Conservation (phyloP, 2,888 invertebrate genomes). For the Trichacis sp. region DNA sequence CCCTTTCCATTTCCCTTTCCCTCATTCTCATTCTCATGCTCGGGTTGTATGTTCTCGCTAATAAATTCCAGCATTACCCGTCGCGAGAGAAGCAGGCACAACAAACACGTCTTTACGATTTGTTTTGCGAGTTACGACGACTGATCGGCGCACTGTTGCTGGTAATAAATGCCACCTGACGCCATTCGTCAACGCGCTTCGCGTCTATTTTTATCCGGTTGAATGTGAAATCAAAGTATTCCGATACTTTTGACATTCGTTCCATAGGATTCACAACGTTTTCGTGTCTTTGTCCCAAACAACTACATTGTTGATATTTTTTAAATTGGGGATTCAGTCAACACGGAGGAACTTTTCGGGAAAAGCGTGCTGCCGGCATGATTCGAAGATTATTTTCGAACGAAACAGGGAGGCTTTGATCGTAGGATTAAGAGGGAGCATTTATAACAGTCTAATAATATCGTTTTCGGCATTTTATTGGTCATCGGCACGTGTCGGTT, state of each 20-base stretch:
- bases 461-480: neutral
- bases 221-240: neutral
- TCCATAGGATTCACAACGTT: neutral
- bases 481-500: constrained; percentile 1
- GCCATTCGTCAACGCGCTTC: constrained; percentile 41
- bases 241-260: neutral
- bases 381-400: neutral
- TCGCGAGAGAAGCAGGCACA: constrained; percentile 44
- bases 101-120: constrained; percentile 59
- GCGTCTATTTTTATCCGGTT: constrained; percentile 17
- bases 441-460: constrained; percentile 2
- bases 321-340: too few relatives aligned
- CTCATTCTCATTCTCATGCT: constrained; percentile 31
- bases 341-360: too few relatives aligned
- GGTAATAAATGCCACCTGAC: constrained; percentile 54
- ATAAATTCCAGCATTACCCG: constrained; percentile 51
- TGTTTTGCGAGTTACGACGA: constrained; percentile 50
- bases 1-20: constrained; percentile 9
- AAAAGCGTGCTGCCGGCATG: neutral
- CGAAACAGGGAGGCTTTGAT: neutral
- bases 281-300: too few relatives aligned
- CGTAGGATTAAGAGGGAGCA: neutral
- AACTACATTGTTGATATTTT: too few relatives aligned
- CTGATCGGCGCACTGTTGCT: constrained; percentile 53
- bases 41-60: constrained; percentile 42